Conservation (phyloP, 2,888 invertebrate species). For the Nymphalis polychloros region DNA sequence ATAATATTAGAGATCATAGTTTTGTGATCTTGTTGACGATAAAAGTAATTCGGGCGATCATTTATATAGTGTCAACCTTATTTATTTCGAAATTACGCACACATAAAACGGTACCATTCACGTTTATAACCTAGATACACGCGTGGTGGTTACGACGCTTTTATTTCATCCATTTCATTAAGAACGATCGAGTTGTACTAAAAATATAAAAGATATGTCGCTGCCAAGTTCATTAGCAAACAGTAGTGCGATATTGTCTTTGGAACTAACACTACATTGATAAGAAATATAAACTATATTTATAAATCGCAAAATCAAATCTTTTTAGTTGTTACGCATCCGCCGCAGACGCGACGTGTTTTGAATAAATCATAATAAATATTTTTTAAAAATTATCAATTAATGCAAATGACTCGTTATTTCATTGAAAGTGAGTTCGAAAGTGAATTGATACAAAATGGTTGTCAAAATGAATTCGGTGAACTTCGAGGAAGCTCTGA, state of each 20-base stretch:
- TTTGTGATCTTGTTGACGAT: too few species aligned
- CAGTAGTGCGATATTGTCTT: neutral
- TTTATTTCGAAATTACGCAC: too few species aligned
- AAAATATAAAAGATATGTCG: neutral
- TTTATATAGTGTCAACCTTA: too few species aligned
- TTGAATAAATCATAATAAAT: neutral
- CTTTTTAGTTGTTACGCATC: neutral
- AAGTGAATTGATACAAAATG: conserved; percentile 25
- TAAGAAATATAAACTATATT: neutral
- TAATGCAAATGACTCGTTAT: neutral
- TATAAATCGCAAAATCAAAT: neutral
- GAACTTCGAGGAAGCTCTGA: conserved; percentile 36
- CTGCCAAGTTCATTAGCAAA: neutral
- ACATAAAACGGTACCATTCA: too few species aligned
- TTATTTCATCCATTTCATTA: too few species aligned
- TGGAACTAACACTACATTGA: neutral
- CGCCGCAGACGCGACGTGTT: neutral
- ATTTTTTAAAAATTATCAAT: neutral
- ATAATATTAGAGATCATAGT: too few species aligned
- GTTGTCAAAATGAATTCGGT: conserved; percentile 27
- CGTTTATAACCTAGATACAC: too few species aligned
- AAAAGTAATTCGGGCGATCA: too few species aligned
- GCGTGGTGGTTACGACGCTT: too few species aligned
- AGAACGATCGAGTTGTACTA: too few species aligned
- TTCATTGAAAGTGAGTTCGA: neutral